A percentile compares a stretch with the other conserved stretches of the same genome.
Conservation (phyloP, 2,113 vertebrate species). For the Oncorhynchus gorbuscha region DNA sequence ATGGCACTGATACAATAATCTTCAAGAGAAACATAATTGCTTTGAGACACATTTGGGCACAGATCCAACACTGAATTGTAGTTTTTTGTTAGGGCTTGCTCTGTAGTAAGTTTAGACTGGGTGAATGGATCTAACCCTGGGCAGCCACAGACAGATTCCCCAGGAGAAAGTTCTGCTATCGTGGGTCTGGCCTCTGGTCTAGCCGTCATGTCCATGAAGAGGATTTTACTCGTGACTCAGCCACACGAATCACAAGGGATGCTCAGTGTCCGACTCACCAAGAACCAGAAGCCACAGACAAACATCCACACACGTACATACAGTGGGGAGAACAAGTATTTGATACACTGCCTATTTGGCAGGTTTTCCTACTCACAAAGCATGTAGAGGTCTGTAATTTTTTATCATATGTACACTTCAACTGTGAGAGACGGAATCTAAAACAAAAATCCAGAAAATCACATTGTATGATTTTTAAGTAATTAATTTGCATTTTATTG, state of each 20-base stretch:
- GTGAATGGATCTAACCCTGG: neutral
- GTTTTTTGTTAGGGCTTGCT: neutral
- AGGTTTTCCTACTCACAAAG: too few species aligned
- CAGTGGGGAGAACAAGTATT: too few species aligned
- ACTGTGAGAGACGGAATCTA: too few species aligned
- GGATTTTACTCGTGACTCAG: conserved; percentile 51
- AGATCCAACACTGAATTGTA: neutral
- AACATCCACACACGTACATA: conserved; percentile 32
- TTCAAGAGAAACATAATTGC: conserved; percentile 8
- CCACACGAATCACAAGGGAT: conserved; percentile 30
- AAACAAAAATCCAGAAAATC: too few species aligned
- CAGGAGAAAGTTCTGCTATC: conserved; percentile 23
- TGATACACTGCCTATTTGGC: too few species aligned
- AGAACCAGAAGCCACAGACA: conserved; percentile 10
- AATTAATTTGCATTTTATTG: too few species aligned
- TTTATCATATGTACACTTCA: too few species aligned
- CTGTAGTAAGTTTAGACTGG: neutral
- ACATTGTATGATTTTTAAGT: too few species aligned
- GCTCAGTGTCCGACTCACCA: conserved; percentile 34
- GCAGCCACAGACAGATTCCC: conserved; percentile 30
- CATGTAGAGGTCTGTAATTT: too few species aligned
- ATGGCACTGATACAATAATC: neutral
- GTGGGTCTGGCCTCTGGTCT: conserved; percentile 23
- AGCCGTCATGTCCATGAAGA: conserved; percentile 8
- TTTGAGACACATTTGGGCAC: neutral